Evolutionary conservation across 2,797 vertebrate genomes (phyloP).

Genomic region (Rhinophrynus dorsalis): DNA sequence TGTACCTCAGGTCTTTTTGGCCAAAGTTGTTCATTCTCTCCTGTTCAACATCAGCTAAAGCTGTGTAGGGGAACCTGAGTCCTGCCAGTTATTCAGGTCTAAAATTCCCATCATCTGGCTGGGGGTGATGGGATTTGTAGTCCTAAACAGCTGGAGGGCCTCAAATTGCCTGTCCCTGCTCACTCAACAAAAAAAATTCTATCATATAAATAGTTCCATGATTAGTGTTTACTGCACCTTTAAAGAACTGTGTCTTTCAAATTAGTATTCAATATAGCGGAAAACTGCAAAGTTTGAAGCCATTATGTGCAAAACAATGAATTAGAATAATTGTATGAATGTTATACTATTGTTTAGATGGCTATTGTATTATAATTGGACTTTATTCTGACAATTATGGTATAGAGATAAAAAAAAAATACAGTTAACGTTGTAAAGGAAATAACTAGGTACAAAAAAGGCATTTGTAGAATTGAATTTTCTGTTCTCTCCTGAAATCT

Average conservation of each 20-base stretch:
- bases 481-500: slow-evolving; percentile 32
- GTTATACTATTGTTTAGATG: slow-evolving; percentile 33
- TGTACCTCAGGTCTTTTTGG: background rate
- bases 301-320: slow-evolving; percentile 17
- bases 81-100: no score
- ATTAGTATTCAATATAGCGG: slow-evolving; percentile 17
- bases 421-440: slow-evolving; percentile 45
- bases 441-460: slow-evolving; percentile 48
- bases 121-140: no score
- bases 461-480: slow-evolving; percentile 44
- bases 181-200: no score
- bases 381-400: slow-evolving; percentile 49
- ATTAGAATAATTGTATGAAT: slow-evolving; percentile 36
- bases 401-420: slow-evolving; percentile 50
- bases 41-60: no score
- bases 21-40: slow-evolving; percentile 11
- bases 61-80: no score
- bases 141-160: no score
- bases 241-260: no score
- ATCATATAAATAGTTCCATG: no score
- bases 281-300: slow-evolving; percentile 7
- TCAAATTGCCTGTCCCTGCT: no score
- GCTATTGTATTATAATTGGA: slow-evolving; percentile 35
- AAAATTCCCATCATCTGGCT: no score
- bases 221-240: no score